Percentiles rank a stretch among this genome's conserved stretches.
phyloP scores from a whole-genome alignment of 2,888 invertebrate genomes.

The Thyatira batis region DNA sequence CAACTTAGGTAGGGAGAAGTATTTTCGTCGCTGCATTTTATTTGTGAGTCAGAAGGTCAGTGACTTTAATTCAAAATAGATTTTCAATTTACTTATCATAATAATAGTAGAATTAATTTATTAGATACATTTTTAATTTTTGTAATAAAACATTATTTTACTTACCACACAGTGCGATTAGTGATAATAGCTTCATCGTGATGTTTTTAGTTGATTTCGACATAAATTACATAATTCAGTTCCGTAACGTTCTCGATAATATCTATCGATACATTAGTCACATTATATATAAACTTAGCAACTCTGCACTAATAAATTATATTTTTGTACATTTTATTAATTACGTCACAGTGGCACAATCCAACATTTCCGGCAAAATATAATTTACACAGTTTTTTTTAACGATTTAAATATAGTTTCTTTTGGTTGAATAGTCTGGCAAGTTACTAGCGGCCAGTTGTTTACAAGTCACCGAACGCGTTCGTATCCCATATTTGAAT shows the following conservation, averaged over 20 bases:
- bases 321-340: slow-evolving; percentile 3
- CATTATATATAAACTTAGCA: slow-evolving; percentile 40
- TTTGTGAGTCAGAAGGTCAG: neutral
- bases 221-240: slow-evolving; percentile 36
- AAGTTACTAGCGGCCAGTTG: slow-evolving; percentile 41
- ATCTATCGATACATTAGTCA: slow-evolving; percentile 39
- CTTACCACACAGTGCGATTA: slow-evolving; percentile 73
- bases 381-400: neutral
- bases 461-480: slow-evolving; percentile 61
- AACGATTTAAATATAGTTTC: slow-evolving; percentile 8
- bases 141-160: slow-evolving; percentile 16
- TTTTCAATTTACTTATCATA: neutral
- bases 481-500: slow-evolving; percentile 59
- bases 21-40: neutral
- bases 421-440: slow-evolving; percentile 14
- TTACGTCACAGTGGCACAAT: slow-evolving; percentile 31
- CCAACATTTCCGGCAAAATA: slow-evolving; percentile 9
- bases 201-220: slow-evolving; percentile 40
- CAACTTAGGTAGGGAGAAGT: neutral
- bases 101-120: neutral
- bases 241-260: slow-evolving; percentile 13
- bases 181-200: slow-evolving; percentile 67
- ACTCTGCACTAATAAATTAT: slow-evolving; percentile 18
- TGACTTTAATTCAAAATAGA: neutral
- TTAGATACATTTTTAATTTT: neutral